Percentiles rank a stretch among this genome's conserved stretches.
Conservation (phyloP, 2,888 invertebrate genomes). For the Chouioia cunea region DNA sequence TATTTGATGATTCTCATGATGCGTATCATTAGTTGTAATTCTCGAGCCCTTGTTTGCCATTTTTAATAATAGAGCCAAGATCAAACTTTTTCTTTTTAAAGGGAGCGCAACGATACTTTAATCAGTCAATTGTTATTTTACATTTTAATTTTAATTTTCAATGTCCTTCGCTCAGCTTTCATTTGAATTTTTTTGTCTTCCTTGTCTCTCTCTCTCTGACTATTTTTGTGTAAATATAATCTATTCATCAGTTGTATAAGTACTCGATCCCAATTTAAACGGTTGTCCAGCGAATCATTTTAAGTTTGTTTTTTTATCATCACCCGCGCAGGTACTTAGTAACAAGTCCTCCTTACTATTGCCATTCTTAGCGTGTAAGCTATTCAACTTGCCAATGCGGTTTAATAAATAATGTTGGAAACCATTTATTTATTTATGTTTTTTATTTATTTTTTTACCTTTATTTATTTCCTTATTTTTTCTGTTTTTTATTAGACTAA, state of each 20-base stretch:
- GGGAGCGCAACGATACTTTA: constrained; percentile 43
- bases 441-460: constrained; percentile 47
- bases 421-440: constrained; percentile 55
- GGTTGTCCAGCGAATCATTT: constrained; percentile 45
- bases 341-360: constrained; percentile 57
- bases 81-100: constrained; percentile 7
- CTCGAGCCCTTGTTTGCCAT: constrained; percentile 13
- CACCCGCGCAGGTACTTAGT: constrained; percentile 56
- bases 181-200: constrained; percentile 25
- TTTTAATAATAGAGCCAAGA: neutral
- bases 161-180: constrained; percentile 32
- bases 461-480: constrained; percentile 44
- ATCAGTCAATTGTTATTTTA: constrained; percentile 42
- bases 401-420: constrained; percentile 67
- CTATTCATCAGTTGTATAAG: constrained; percentile 56
- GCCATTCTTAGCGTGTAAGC: constrained; percentile 65
- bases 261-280: constrained; percentile 50
- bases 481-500: constrained; percentile 28
- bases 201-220: constrained; percentile 40
- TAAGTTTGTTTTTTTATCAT: constrained; percentile 51
- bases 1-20: constrained; percentile 27
- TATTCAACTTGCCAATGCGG: constrained; percentile 67
- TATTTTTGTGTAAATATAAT: constrained; percentile 60
- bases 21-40: constrained; percentile 25
- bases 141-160: constrained; percentile 35